Conservation (phyloP, 2,797 vertebrate genomes). For the Sphaeramia orbicularis region DNA sequence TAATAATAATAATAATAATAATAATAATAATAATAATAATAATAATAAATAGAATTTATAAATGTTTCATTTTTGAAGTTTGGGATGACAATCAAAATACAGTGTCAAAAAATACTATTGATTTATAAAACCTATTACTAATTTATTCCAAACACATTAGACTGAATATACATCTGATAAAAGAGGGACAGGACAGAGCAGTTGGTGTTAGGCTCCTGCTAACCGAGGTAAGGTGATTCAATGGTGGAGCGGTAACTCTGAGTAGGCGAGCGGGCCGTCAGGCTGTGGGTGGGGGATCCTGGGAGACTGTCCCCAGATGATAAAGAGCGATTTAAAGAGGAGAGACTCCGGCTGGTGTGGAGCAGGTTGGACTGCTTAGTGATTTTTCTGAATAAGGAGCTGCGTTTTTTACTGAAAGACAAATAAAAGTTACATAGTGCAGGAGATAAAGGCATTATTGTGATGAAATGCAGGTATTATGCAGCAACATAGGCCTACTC, state of each 20-base stretch:
- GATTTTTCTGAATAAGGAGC: conserved; percentile 93
- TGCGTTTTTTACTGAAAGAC: conserved; percentile 87
- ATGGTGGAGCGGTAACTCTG: conserved; percentile 90
- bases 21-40: no score
- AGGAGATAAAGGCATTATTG: not conserved
- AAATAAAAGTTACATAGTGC: not conserved
- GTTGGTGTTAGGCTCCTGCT: conserved; percentile 19
- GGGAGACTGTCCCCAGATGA: conserved; percentile 95
- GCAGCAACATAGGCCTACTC: conserved; percentile 73
- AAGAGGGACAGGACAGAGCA: not conserved
- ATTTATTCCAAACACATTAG: not conserved
- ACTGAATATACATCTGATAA: not conserved
- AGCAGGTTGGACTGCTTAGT: conserved; percentile 95
- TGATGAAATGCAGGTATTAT: not conserved
- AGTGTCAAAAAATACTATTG: no score
- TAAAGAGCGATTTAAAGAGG: conserved; percentile 92
- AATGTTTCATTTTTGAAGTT: no score
- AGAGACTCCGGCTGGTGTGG: conserved; percentile 94
- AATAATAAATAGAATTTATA: no score
- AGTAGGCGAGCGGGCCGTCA: conserved; percentile 91
- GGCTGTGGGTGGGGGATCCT: conserved; percentile 91
- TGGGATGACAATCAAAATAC: no score
- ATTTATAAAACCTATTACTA: not conserved
- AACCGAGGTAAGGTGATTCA: conserved; percentile 90
- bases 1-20: no score